Conservation (phyloP, 2,113 vertebrate species). For the Cyanoramphus novaezelandiae region DNA sequence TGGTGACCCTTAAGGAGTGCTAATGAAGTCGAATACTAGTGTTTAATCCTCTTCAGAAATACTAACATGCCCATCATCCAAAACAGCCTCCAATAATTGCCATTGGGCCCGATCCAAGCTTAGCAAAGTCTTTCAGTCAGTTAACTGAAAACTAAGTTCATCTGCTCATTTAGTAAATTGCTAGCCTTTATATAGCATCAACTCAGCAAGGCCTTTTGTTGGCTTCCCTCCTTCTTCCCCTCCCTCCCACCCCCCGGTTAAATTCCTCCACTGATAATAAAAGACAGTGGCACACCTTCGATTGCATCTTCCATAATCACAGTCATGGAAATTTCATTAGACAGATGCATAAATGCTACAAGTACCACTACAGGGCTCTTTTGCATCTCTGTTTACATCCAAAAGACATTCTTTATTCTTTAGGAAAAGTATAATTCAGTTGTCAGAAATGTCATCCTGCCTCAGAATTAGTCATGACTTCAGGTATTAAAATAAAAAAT, state of each 20-base stretch:
- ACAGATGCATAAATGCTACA: constrained; percentile 40
- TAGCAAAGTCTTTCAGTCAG: constrained; percentile 53
- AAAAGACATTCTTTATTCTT: constrained; percentile 64
- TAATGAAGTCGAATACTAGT: constrained; percentile 68
- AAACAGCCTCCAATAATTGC: constrained; percentile 62
- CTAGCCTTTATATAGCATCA: constrained; percentile 33
- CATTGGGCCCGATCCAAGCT: constrained; percentile 55
- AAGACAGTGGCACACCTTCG: constrained; percentile 33
- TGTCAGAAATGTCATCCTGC: constrained; percentile 77
- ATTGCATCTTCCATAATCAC: constrained; percentile 43
- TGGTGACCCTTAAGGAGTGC: constrained; percentile 59
- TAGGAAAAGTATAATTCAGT: constrained; percentile 59
- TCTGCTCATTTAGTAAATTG: constrained; percentile 68
- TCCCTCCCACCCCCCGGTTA: not conserved
- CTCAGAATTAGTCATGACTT: constrained; percentile 58
- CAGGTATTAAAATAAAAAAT: constrained; percentile 77
- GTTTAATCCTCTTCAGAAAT: constrained; percentile 71
- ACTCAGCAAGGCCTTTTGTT: not conserved
- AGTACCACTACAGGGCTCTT: constrained; percentile 66
- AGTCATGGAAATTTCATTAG: constrained; percentile 52
- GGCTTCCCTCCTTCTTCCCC: not conserved
- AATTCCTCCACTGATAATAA: constrained; percentile 53
- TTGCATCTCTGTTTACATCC: constrained; percentile 67
- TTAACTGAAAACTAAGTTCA: constrained; percentile 67
- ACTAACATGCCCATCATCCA: constrained; percentile 60